Evolutionary conservation across 2,888 invertebrate genomes (phyloP).

Genomic region (Volucella inanis): DNA sequence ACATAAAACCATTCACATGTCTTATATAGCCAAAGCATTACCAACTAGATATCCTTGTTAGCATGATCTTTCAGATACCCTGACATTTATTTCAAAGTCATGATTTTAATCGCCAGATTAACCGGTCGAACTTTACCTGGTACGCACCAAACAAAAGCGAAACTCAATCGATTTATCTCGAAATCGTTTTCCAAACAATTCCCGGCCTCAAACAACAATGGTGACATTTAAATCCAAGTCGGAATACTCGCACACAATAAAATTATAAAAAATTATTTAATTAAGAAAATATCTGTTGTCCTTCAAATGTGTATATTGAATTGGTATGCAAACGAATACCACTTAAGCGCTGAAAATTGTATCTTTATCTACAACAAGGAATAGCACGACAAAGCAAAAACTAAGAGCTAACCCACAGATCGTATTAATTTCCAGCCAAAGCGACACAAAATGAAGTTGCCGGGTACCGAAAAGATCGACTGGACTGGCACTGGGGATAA

Average conservation of each 20-base stretch:
- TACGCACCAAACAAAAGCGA: conserved; percentile 30
- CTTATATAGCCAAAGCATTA: no score
- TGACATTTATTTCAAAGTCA: conserved; percentile 8
- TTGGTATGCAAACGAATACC: not conserved
- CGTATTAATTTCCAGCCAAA: conserved; percentile 72
- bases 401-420: conserved; percentile 71
- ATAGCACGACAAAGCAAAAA: conserved; percentile 50
- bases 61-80: not conserved
- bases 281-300: conserved; percentile 53
- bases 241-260: conserved; percentile 28
- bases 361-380: conserved; percentile 62
- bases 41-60: no score
- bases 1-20: no score
- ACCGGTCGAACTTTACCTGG: conserved; percentile 25
- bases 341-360: conserved; percentile 54
- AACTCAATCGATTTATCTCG: conserved; percentile 32
- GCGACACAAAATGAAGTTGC: conserved; percentile 72
- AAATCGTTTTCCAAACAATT: conserved; percentile 45
- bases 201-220: conserved; percentile 34
- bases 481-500: not conserved
- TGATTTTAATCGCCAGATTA: conserved; percentile 29
- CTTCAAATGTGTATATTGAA: conserved; percentile 33
- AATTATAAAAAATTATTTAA: conserved; percentile 66
- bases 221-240: conserved; percentile 46
- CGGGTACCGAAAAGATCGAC: conserved; percentile 21